phyloP scores from a whole-genome alignment of 1,140 invertebrate genomes.

The Sweltsa coloradensis region DNA sequence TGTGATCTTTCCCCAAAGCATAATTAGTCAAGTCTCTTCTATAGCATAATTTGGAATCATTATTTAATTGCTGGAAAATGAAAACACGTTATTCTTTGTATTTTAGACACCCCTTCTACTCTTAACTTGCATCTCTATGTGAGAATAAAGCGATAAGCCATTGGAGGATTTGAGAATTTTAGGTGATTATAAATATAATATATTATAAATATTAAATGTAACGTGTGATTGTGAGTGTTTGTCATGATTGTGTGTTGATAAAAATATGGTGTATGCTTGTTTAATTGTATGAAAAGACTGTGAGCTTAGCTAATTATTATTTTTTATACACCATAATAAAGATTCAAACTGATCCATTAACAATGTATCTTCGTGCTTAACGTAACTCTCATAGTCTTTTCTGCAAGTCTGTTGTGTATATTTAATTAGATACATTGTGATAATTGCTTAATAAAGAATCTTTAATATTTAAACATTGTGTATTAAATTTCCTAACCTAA shows the following conservation, averaged over 20 bases:
- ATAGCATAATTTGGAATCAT: too few species aligned
- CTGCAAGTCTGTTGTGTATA: slow-evolving; percentile 8
- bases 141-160: slow-evolving; percentile 8
- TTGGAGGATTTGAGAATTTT: slow-evolving; percentile 14
- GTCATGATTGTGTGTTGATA: neutral
- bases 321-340: neutral
- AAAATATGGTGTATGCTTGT: neutral
- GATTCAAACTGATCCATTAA: neutral
- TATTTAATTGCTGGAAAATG: too few species aligned
- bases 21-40: neutral
- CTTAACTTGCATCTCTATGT: too few species aligned
- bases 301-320: neutral
- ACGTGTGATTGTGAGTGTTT: neutral
- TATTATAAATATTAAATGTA: slow-evolving; percentile 3
- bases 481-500: too few species aligned
- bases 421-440: slow-evolving; percentile 7
- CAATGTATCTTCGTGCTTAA: neutral
- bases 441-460: too few species aligned
- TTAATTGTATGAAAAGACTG: neutral
- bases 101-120: too few species aligned
- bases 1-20: neutral
- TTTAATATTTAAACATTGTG: too few species aligned
- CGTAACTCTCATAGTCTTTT: slow-evolving; percentile 6
- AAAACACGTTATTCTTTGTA: too few species aligned
- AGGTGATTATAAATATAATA: slow-evolving; percentile 12